Evolutionary conservation across 2,888 invertebrate species (phyloP), one percentile per base, ranked within the genome.

Genomic region (Stenolophus ochropezus): DNA sequence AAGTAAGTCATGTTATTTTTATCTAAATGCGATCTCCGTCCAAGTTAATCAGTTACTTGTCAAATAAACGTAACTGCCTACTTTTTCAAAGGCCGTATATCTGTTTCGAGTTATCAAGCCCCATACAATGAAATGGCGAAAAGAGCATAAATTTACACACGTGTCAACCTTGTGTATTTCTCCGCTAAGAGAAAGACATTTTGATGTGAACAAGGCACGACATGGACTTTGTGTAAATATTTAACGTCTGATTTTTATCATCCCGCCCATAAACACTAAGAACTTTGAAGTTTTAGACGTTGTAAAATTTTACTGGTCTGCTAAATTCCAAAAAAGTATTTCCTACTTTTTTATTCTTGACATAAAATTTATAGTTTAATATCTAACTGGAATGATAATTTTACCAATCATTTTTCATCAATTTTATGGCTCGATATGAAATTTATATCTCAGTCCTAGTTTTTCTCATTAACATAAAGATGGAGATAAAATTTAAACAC

Each of bases 171-270:
- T 69, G 65, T 76, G 56, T 27, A 27, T 76, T 27, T 76, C 20
- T 76, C 16, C 8, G 53, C 23, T 16, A 42, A 76, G 33, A 53
- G 53, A 75, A 51, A 76, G 76, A 33, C 58, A 76, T 76, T 51
- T 76, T 76, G 76, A 76, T 53, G 53, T 76, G 58, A 58, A 33
- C 33, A 56, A 53, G 33, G 11, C 65, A 69, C 33, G 65, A 33
- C 65, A 69, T 18, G 16, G 65, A 33, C 65, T 69, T 53, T 76
- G 77, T 77, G 77, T 77, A 77, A 77, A 77, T 77, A 77, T 77
- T 77, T 77, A 65, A 77, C 5, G 47, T 77, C 61, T 77, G 77
- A 77, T 77, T 77, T 77, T 77, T 77, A 77, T 77, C 77, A 61
- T 77, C 27, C 23, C 6, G 47, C 61, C 77, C 77, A 65, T 77